Percentiles rank a stretch among this genome's conserved stretches.
These are phyloP conservation scores for Drosophila prostipennis DNA, from an alignment of 2,888 invertebrate species.

Conservation along the genomic window DNA sequence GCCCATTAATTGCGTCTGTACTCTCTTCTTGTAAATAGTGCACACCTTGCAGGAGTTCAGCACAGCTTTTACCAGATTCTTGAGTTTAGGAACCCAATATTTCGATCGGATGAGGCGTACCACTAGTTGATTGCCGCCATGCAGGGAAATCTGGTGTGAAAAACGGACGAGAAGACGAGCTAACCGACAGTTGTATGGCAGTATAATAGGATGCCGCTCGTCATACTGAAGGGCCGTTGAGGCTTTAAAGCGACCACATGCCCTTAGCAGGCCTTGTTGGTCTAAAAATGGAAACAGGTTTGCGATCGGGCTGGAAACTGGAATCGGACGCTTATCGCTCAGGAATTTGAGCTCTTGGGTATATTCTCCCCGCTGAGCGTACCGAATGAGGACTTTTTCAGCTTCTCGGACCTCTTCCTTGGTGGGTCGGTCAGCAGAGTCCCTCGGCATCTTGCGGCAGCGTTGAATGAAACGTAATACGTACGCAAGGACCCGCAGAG, in stretches of 20 bases:
- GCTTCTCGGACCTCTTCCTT: constrained; percentile 1
- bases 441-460: constrained; percentile 1
- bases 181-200: neutral
- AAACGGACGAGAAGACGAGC: neutral
- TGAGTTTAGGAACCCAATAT: neutral
- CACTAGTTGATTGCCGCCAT: neutral
- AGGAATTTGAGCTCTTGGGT: too few species aligned
- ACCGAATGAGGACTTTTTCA: too few species aligned
- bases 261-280: constrained; percentile 1
- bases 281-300: too few species aligned
- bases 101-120: too few species aligned
- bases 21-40: neutral
- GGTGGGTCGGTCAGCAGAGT: neutral
- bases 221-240: neutral
- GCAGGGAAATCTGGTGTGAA: neutral
- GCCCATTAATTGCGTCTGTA: neutral
- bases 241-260: neutral
- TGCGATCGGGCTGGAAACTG: too few species aligned
- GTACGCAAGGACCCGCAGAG: too few species aligned
- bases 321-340: too few species aligned
- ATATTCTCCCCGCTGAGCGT: too few species aligned
- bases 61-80: neutral
- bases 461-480: neutral
- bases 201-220: neutral
- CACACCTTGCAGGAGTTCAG: neutral